These are phyloP conservation scores for Autographa pulchrina DNA, from an alignment of 2,888 invertebrate species.

Conservation along the genomic window DNA sequence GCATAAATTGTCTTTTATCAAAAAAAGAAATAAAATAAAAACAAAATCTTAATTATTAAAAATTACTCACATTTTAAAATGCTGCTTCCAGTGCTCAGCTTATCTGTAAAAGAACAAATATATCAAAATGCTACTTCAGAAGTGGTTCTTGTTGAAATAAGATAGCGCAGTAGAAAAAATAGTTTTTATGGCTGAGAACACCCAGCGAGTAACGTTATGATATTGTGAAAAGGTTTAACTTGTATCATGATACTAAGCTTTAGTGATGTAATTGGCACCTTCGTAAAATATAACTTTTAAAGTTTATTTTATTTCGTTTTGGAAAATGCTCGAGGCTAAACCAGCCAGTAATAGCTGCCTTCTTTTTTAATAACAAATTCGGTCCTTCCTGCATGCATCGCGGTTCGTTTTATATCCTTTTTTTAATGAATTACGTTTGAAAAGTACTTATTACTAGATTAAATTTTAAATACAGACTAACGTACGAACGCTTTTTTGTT, in stretches of 20 bases:
- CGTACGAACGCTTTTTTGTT: neutral
- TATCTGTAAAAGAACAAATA: slow-evolving; percentile 77
- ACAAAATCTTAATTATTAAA: neutral
- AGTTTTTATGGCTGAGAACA: slow-evolving; percentile 71
- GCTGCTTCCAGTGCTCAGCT: slow-evolving; percentile 55
- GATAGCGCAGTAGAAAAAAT: slow-evolving; percentile 77
- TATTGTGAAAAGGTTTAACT: slow-evolving; percentile 8
- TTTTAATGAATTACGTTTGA: neutral
- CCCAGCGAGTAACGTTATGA: slow-evolving; percentile 64
- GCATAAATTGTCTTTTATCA: too few species aligned
- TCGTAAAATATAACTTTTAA: neutral
- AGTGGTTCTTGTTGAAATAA: slow-evolving; percentile 74
- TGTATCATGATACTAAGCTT: neutral
- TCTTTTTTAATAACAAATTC: neutral
- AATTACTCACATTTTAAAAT: slow-evolving; percentile 35
- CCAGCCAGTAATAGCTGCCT: neutral
- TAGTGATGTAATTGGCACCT: neutral
- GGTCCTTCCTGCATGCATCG: neutral
- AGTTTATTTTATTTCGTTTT: neutral
- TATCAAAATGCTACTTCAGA: slow-evolving; percentile 81
- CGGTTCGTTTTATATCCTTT: neutral
- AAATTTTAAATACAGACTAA: neutral
- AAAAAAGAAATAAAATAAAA: too few species aligned
- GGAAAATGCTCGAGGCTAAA: neutral
- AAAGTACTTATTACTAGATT: neutral